Percentiles rank a stretch among this genome's conserved stretches.
Conservation (phyloP, 2,113 vertebrate genomes). For the Bufo bufo region DNA sequence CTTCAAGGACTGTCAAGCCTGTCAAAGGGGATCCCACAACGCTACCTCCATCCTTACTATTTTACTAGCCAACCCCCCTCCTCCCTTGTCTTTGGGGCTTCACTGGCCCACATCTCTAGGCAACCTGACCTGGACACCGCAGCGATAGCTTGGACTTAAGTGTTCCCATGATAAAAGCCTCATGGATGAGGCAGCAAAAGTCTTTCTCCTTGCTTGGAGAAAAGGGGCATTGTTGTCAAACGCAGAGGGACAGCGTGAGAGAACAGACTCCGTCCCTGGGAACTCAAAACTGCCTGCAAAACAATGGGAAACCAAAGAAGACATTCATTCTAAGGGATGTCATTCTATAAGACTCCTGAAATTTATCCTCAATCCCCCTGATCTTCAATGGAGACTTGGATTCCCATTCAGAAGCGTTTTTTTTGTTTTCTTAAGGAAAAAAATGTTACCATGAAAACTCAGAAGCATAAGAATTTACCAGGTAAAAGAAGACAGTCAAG, state of each 20-base stretch:
- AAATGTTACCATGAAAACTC: not conserved
- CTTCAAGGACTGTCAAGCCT: conserved; percentile 67
- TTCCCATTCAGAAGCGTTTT: not conserved
- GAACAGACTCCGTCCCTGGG: conserved; percentile 78
- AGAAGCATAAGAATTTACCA: not conserved
- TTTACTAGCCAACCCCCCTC: conserved; percentile 63
- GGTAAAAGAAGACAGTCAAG: not conserved
- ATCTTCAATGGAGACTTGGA: not conserved
- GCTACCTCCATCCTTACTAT: conserved; percentile 55
- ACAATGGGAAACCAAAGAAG: conserved; percentile 63
- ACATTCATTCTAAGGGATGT: conserved; percentile 71
- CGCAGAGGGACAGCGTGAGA: conserved; percentile 89
- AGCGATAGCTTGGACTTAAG: conserved; percentile 65
- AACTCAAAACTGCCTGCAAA: conserved; percentile 79
- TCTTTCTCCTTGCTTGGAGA: conserved; percentile 85
- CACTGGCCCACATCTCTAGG: conserved; percentile 76
- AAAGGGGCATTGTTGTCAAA: conserved; percentile 95
- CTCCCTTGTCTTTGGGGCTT: conserved; percentile 62
- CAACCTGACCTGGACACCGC: conserved; percentile 83
- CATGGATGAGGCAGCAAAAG: conserved; percentile 82
- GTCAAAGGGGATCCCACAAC: conserved; percentile 55
- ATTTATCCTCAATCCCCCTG: conserved; percentile 19
- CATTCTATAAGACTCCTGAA: conserved; percentile 67
- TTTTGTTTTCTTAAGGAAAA: not conserved
- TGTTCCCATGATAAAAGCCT: conserved; percentile 90